phyloP scores from a whole-genome alignment of 2,113 vertebrate genomes.

The Daphoenositta chrysoptera region DNA sequence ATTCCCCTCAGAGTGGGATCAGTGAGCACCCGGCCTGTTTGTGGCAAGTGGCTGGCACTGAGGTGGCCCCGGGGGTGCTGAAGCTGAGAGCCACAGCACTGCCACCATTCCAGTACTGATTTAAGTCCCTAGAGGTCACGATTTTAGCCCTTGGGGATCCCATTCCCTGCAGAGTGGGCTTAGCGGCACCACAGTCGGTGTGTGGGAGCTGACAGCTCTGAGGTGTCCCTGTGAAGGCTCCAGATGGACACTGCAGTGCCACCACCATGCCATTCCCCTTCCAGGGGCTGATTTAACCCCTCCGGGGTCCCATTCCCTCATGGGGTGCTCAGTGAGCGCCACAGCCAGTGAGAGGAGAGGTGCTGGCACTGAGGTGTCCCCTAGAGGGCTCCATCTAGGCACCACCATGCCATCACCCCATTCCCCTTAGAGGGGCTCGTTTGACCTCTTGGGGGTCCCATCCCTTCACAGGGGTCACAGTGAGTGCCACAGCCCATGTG shows the following conservation, averaged over 20 bases:
- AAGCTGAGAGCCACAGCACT: not conserved
- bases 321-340: not conserved
- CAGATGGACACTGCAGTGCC: not conserved
- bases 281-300: not conserved
- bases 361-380: not conserved
- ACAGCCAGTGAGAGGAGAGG: not conserved
- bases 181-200: rapidly evolving
- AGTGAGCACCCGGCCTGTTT: not conserved
- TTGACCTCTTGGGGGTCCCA: not conserved
- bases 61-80: not conserved
- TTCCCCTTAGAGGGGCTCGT: not conserved
- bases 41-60: not conserved
- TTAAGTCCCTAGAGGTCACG: not conserved
- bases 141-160: too few relatives aligned
- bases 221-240: not conserved
- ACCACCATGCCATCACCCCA: not conserved
- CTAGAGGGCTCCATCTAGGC: not conserved
- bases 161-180: not conserved
- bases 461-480: not conserved
- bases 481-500: not conserved
- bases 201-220: not conserved
- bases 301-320: rapidly evolving
- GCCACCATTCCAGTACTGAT: not conserved
- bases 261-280: not conserved
- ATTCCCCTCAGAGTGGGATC: not conserved